These are phyloP conservation scores for Spisula solida DNA, from an alignment of 2,888 invertebrate species.

Conservation along the genomic window DNA sequence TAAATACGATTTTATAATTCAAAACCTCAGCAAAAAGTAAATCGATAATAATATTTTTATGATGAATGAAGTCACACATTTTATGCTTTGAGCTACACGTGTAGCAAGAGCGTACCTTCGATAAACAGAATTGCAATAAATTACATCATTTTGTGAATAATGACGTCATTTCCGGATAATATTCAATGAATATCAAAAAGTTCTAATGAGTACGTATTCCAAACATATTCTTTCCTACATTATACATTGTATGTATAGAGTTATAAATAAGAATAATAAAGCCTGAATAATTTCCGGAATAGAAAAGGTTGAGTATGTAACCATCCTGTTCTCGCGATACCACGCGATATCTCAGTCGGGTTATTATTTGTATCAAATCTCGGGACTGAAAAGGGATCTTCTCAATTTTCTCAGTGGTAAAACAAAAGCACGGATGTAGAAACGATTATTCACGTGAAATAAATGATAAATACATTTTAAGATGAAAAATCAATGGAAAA, in stretches of 20 bases:
- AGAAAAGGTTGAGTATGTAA: background rate
- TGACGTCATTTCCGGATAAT: background rate
- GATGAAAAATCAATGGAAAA: slow-evolving; percentile 68
- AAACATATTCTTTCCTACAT: background rate
- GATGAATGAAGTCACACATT: too few relatives aligned
- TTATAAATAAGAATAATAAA: background rate
- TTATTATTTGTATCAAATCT: background rate
- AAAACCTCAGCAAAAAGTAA: too few relatives aligned
- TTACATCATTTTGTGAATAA: background rate
- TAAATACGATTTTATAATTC: too few relatives aligned
- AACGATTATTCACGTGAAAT: slow-evolving; percentile 61
- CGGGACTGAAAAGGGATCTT: background rate
- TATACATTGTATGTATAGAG: background rate
- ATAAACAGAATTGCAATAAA: too few relatives aligned
- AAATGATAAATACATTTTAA: slow-evolving; percentile 55
- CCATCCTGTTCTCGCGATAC: slow-evolving; percentile 9
- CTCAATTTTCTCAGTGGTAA: slow-evolving; percentile 37
- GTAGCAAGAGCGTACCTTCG: too few relatives aligned
- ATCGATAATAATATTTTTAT: too few relatives aligned
- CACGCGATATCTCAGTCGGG: background rate
- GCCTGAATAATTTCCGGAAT: background rate
- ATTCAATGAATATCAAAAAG: background rate
- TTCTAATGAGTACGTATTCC: background rate
- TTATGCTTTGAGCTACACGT: too few relatives aligned
- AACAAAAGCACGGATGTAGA: slow-evolving; percentile 47